Conservation (phyloP, 2,888 invertebrate genomes). For the Torymus auratus region DNA sequence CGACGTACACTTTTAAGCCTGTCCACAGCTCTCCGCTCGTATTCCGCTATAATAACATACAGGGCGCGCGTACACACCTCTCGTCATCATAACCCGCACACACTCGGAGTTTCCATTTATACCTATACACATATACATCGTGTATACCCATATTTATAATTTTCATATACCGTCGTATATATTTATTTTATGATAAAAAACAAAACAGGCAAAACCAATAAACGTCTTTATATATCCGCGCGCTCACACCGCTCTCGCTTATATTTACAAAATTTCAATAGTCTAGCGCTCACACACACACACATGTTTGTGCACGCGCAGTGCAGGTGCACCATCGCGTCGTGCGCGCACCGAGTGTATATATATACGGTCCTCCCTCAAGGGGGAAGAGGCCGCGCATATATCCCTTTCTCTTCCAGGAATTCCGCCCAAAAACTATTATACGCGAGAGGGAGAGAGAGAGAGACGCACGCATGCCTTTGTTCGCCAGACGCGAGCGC, state of each 20-base stretch:
- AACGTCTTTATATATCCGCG: neutral
- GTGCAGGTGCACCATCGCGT: no score
- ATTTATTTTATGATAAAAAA: neutral
- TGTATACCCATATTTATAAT: constrained; percentile 22
- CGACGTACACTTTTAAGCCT: neutral
- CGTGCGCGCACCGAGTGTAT: no score
- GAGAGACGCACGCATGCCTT: constrained; percentile 21
- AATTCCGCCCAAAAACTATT: constrained; percentile 48
- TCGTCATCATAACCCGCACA: neutral
- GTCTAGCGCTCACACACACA: no score
- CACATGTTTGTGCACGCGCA: no score
- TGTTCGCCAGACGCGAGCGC: constrained; percentile 28
- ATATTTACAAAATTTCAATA: no score
- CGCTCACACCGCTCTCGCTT: no score
- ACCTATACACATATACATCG: constrained; percentile 18
- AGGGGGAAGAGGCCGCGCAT: no score
- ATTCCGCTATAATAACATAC: no score
- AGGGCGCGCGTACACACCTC: neutral
- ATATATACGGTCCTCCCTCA: no score
- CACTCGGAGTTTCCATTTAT: neutral
- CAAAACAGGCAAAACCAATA: neutral
- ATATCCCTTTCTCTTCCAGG: no score
- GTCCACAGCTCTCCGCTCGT: no score
- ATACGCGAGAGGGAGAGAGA: constrained; percentile 40
- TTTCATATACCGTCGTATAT: constrained; percentile 16